Conservation (phyloP, 2,888 invertebrate genomes). For the Dryobotodes eremita region DNA sequence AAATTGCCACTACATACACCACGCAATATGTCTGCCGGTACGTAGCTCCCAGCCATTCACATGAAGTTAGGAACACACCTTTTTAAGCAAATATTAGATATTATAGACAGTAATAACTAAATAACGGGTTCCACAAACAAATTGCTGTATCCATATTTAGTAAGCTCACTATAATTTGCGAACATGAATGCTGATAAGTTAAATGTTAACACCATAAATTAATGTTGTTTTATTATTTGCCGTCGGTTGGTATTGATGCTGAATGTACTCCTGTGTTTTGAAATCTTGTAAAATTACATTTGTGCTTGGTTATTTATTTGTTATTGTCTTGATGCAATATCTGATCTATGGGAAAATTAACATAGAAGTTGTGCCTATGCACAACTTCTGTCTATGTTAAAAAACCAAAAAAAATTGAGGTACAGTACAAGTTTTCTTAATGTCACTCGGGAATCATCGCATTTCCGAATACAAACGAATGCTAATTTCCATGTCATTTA, state of each 20-base stretch:
- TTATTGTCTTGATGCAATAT: slow-evolving; percentile 28
- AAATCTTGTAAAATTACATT: slow-evolving; percentile 32
- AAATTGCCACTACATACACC: slow-evolving; percentile 12
- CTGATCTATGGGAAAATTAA: slow-evolving; percentile 13
- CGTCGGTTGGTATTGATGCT: slow-evolving; percentile 38
- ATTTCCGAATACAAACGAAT: no score
- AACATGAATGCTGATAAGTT: slow-evolving; percentile 53
- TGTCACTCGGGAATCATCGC: no score
- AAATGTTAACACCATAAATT: slow-evolving; percentile 66
- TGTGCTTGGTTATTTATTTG: slow-evolving; percentile 23
- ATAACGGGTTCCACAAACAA: slow-evolving; percentile 40
- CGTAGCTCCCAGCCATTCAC: slow-evolving; percentile 36
- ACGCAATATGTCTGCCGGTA: slow-evolving; percentile 30
- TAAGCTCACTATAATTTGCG: slow-evolving; percentile 57
- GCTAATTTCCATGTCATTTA: no score
- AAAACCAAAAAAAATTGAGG: no score
- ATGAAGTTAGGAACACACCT: slow-evolving; percentile 19
- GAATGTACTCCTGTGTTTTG: slow-evolving; percentile 30
- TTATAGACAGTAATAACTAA: slow-evolving; percentile 34
- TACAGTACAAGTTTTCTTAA: no score
- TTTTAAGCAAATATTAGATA: slow-evolving; percentile 50
- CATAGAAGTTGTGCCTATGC: not conserved
- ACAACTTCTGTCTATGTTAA: no score
- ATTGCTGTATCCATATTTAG: slow-evolving; percentile 52
- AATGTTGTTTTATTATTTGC: slow-evolving; percentile 46